phyloP scores from a whole-genome alignment of 1,140 invertebrate species.

The Littorina saxatilis region DNA sequence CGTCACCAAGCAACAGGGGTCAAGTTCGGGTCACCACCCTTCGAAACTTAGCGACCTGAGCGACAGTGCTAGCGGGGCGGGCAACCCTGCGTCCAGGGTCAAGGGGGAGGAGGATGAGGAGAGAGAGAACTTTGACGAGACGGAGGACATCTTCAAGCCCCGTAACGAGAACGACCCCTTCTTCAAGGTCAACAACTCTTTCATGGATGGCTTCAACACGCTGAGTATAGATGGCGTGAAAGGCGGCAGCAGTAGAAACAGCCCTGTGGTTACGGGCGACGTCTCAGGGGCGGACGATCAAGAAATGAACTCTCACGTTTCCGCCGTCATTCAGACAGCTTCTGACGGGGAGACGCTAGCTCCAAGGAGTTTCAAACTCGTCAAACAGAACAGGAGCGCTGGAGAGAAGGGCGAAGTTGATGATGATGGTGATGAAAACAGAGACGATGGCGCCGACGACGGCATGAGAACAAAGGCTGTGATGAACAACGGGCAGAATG shows the following conservation, averaged over 20 bases:
- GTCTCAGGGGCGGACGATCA: background rate
- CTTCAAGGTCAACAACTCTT: constrained; percentile 47
- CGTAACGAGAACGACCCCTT: constrained; percentile 48
- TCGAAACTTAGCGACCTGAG: background rate
- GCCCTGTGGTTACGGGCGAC: background rate
- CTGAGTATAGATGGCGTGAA: constrained; percentile 25
- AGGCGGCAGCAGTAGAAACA: too few species aligned
- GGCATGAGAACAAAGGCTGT: background rate
- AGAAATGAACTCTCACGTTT: background rate
- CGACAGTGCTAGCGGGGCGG: background rate
- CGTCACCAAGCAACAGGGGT: background rate
- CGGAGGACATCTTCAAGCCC: constrained; percentile 49
- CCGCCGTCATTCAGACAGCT: constrained; percentile 64
- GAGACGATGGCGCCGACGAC: constrained; percentile 3
- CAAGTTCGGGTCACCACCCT: background rate
- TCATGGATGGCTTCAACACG: constrained; percentile 40
- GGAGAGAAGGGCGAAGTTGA: background rate
- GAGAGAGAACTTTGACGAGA: background rate
- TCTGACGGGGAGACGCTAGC: constrained; percentile 80
- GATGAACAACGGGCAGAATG: background rate
- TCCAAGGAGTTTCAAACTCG: constrained; percentile 20
- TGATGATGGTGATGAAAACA: background rate
- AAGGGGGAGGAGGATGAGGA: background rate
- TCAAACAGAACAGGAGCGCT: background rate
- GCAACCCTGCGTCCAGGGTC: background rate